Base-by-base conservation (phyloP, 1,140 invertebrate genomes). In the Pentalonia nigronervosa region DNA sequence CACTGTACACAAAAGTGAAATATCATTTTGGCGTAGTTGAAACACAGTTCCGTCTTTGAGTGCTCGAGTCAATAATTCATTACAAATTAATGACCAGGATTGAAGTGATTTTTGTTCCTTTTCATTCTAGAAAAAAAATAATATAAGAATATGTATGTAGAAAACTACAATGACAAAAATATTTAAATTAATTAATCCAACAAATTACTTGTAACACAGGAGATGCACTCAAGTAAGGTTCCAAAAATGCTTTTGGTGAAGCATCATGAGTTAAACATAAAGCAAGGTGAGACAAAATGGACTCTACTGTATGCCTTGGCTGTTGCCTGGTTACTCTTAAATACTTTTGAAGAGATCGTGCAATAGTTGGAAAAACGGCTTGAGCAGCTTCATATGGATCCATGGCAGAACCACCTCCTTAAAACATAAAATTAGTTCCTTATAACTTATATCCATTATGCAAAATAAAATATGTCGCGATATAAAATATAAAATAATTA, bases 361-460 rank as follows among this genome's bases (percentile, higher is more conserved):
- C 98, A 96, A 99, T 97, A 0, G 98, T 99, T 11, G 99, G 99
- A 95, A 99, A 99, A 36, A 99, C 98, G 1, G 99, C 98, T 95
- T 99, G 98, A 0, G 99, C 99, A 30, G 99, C 99, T 96, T 99
- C 99, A 94, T 98, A 97, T 1, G 99, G 97, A 95, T 99, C 98
- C 96, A 99, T 97, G 0, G 97, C 98, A 95, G 96, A 96, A 94
- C 95, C 97, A 94, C 95, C 95, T 45, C 83, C 94, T 93, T 47
- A n/a, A 88, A 48, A 87, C 4, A 83, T 47, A 90, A 56, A 23
- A 25, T 30, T 23, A 89, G 34, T 47, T 30, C 7, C 6, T 93
- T 21, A 30, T 56, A 81, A 92, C n/a, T 41, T 11, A 86, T 20
- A 47, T 25, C 2, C 4, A 90, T 41, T 94, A 93, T 86, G 25